phyloP scores from a whole-genome alignment of 2,797 vertebrate species.

The Tapirus indicus region DNA sequence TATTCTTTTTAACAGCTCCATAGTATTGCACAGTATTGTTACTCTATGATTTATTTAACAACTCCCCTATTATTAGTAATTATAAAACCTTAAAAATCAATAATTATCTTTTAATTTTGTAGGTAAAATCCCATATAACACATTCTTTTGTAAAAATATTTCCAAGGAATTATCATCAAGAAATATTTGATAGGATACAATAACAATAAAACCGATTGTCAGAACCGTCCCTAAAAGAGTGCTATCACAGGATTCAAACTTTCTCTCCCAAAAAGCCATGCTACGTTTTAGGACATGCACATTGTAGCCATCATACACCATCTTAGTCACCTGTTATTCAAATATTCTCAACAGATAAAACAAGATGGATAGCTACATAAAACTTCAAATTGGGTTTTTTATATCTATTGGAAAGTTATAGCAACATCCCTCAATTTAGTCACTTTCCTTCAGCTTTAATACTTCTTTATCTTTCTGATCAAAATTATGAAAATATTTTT shows the following conservation, averaged over 20 bases:
- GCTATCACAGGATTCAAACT: neutral
- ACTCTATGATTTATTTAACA: neutral
- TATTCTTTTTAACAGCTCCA: constrained; percentile 26
- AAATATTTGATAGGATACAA: neutral
- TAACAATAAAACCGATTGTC: neutral
- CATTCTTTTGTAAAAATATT: constrained; percentile 56
- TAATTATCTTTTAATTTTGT: constrained; percentile 42
- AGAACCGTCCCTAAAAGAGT: neutral
- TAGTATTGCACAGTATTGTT: neutral
- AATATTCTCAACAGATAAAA: constrained; percentile 35
- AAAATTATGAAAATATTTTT: constrained; percentile 34
- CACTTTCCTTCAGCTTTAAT: constrained; percentile 42
- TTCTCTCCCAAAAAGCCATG: neutral
- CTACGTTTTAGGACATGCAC: neutral
- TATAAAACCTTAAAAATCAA: constrained; percentile 1
- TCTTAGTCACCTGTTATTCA: constrained; percentile 22
- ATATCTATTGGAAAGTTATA: neutral
- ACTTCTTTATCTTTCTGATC: constrained; percentile 22
- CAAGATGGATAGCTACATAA: neutral
- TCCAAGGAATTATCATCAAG: constrained; percentile 48
- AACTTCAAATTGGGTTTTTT: constrained; percentile 8
- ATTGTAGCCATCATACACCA: neutral
- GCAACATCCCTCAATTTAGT: constrained; percentile 31
- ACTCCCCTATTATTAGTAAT: neutral
- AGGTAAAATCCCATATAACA: constrained; percentile 48